Conservation (phyloP, 2,113 vertebrate species). For the Trematocara marginatum region DNA sequence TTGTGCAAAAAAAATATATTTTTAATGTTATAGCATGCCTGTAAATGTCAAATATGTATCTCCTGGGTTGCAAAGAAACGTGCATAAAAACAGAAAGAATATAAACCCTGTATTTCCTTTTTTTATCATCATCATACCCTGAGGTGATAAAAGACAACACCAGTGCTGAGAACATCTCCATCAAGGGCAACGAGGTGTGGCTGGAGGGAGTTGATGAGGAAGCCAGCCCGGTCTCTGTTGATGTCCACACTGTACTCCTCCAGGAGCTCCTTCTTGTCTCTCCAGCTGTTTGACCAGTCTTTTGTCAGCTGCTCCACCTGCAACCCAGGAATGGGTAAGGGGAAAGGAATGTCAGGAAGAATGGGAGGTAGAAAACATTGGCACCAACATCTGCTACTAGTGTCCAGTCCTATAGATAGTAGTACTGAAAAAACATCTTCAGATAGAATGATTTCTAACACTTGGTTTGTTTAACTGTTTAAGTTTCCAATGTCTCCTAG, state of each 20-base stretch:
- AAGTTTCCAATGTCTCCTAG: neutral
- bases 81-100: neutral
- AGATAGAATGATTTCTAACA: neutral
- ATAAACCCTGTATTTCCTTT: neutral
- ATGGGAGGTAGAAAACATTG: neutral
- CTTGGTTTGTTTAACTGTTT: neutral
- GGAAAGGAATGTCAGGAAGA: neutral
- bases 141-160: slow-evolving; percentile 91
- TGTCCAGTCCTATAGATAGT: neutral
- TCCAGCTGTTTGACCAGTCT: slow-evolving; percentile 89
- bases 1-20: neutral
- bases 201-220: slow-evolving; percentile 84
- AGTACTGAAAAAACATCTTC: neutral
- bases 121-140: slow-evolving; percentile 70
- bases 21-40: neutral
- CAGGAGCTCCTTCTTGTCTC: slow-evolving; percentile 83
- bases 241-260: slow-evolving; percentile 91
- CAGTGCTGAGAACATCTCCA: slow-evolving; percentile 90
- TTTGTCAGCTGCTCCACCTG: slow-evolving; percentile 90
- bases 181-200: slow-evolving; percentile 89
- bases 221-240: slow-evolving; percentile 82
- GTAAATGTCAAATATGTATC: neutral
- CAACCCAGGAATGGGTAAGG: neutral
- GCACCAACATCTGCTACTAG: neutral
- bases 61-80: neutral